phyloP scores from a whole-genome alignment of 2,888 invertebrate genomes.

The Acanthosoma haemorrhoidale region DNA sequence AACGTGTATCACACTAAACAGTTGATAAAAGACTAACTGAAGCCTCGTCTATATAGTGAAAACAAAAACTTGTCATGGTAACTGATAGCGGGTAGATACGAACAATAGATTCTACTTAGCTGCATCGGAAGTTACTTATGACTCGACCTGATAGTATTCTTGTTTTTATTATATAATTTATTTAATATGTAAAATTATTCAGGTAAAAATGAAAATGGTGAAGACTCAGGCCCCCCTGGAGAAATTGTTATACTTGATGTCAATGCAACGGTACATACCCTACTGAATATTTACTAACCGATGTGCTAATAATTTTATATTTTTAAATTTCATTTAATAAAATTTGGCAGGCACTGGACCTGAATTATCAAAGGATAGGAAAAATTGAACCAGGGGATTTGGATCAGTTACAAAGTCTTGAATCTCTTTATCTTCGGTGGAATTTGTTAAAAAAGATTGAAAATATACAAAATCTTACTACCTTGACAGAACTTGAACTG shows the following conservation, averaged over 20 bases:
- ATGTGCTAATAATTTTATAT: neutral
- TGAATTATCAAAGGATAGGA: slow-evolving; percentile 82
- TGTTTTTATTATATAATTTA: neutral
- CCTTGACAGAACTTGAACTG: slow-evolving; percentile 81
- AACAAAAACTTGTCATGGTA: too few relatives aligned
- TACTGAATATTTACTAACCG: neutral
- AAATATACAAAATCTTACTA: slow-evolving; percentile 69
- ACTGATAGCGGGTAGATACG: too few relatives aligned
- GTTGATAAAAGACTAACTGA: too few relatives aligned
- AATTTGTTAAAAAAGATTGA: slow-evolving; percentile 93
- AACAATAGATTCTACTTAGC: too few relatives aligned
- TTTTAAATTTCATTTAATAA: neutral
- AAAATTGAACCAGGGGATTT: slow-evolving; percentile 69
- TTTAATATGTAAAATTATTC: neutral
- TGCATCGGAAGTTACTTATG: too few relatives aligned
- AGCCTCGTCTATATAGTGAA: too few relatives aligned
- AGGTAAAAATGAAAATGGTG: slow-evolving; percentile 2
- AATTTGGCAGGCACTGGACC: slow-evolving; percentile 60
- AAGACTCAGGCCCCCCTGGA: slow-evolving; percentile 19
- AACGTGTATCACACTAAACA: too few relatives aligned
- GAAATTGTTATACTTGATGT: slow-evolving; percentile 36
- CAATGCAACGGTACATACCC: slow-evolving; percentile 31
- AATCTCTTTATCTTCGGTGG: slow-evolving; percentile 84
- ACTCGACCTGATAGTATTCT: too few relatives aligned
- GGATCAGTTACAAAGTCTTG: slow-evolving; percentile 66